Evolutionary conservation across 2,797 vertebrate genomes (phyloP), one percentile per base, ranked within the genome.

Genomic region (Enteromius viviparus): DNA sequence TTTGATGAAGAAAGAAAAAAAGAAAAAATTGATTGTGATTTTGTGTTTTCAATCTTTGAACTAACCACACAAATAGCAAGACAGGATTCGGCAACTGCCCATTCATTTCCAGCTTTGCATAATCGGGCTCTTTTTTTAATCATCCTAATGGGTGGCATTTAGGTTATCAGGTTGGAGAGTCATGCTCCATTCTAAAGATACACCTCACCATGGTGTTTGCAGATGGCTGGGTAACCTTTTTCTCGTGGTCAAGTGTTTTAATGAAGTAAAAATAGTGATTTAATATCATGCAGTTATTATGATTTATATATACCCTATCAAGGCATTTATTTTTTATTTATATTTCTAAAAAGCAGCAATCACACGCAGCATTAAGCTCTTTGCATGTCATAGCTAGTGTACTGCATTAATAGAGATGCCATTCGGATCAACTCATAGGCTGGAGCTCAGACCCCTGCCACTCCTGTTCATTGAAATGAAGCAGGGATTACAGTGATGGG

Each of bases 51-150:
- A 49, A 11, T 62, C 51, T 68, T 60, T 45, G 42, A 42, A 4
- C 40, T 45, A 71, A 45, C 21, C 45, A 68, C 34, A 34, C 26
- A 79, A 37, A 64, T 47, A 64, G 55, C 37, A 37, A 58, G 7
- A 42, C n/a, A 40, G 58, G 76, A 83, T 40, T 80, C 37, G 49
- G 9, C 45, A 74, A 47, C 47, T 77, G 72, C 34, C 19, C 42
- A 80, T 75, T 51, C 10, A 62, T 65, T 60, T 68, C 37, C 82
- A 68, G 66, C 47, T 29, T 49, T 26, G 45, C 60, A 71, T 80
- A 83, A 80, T 85, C 64, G 1, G 23, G 34, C 32, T 32, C 15
- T 71, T 71, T 85, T 40, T 85, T 82, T 80, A 85, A 87, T 87
- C 37, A 87, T 80, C 58, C 11, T 85, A 80, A 85, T 85, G 83